Evolutionary conservation across 2,113 vertebrate genomes (phyloP).

Genomic region (Chaetura pelagica): DNA sequence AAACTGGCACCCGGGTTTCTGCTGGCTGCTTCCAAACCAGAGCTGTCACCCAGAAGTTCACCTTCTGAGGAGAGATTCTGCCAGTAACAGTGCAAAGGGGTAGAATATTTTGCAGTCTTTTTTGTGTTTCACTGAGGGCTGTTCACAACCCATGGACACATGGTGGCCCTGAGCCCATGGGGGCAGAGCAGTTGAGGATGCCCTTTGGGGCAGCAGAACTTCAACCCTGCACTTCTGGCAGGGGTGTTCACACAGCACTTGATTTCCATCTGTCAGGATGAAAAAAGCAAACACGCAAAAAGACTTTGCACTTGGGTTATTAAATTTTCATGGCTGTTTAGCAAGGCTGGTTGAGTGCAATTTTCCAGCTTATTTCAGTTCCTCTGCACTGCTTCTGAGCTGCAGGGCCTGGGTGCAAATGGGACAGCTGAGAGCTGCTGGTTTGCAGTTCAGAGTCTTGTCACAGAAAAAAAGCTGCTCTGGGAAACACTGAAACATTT

Average conservation of each 20-base stretch:
- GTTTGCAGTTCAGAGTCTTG: background rate
- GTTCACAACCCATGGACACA: rapidly evolving
- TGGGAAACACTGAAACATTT: background rate
- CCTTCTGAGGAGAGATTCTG: too few relatives aligned
- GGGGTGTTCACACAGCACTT: background rate
- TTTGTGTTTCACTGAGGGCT: background rate
- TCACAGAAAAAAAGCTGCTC: background rate
- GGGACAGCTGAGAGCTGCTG: background rate
- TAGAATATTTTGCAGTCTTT: background rate
- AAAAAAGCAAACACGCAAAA: background rate
- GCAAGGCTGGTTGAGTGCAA: background rate
- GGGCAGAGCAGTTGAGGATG: background rate
- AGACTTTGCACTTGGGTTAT: background rate
- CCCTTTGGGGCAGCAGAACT: background rate
- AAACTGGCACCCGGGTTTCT: background rate
- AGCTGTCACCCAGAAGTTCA: background rate
- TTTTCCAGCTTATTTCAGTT: constrained; percentile 50
- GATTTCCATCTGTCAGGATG: background rate
- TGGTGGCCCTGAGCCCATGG: rapidly evolving
- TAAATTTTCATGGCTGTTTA: constrained; percentile 50
- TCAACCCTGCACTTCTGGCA: rapidly evolving
- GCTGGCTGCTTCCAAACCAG: background rate
- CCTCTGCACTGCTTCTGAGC: background rate
- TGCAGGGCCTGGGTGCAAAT: background rate
- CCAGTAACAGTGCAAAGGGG: background rate